phyloP scores from a whole-genome alignment of 2,888 invertebrate species.

The Aphidoletes aphidimyza region DNA sequence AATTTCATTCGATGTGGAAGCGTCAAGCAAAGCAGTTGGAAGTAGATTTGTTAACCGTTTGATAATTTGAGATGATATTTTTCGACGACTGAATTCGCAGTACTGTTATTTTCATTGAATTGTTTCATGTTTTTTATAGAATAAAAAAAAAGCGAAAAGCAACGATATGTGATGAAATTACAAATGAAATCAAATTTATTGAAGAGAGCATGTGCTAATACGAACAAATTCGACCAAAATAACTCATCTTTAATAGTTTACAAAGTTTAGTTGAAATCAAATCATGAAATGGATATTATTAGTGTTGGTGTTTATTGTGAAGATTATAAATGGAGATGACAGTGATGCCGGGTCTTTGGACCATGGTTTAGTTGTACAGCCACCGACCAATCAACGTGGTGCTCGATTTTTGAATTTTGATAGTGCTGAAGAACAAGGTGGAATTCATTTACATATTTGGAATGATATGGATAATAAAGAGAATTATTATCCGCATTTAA shows the following conservation, averaged over 20 bases:
- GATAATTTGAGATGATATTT: no score
- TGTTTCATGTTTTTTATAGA: not conserved
- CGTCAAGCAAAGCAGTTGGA: not conserved
- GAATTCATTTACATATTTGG: conserved; percentile 24
- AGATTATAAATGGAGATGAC: not conserved
- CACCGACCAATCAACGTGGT: not conserved
- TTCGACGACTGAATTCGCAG: no score
- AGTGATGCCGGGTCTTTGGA: not conserved
- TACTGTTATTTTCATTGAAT: not conserved
- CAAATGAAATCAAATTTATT: not conserved
- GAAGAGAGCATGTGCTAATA: not conserved
- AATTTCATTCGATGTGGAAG: not conserved
- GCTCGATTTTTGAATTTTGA: not conserved
- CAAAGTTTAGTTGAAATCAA: not conserved
- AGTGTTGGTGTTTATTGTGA: not conserved
- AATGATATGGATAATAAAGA: conserved; percentile 32
- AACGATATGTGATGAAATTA: not conserved
- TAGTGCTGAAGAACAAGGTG: not conserved
- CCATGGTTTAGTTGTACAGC: no score
- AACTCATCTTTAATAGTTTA: not conserved
- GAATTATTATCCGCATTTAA: conserved; percentile 22
- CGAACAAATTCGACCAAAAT: not conserved
- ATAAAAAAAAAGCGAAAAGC: no score
- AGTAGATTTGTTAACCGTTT: not conserved
- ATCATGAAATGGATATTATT: conserved; percentile 45